phyloP scores from a whole-genome alignment of 37 sponge, comb jelly and placozoan genomes.

The Crambe crambe region DNA sequence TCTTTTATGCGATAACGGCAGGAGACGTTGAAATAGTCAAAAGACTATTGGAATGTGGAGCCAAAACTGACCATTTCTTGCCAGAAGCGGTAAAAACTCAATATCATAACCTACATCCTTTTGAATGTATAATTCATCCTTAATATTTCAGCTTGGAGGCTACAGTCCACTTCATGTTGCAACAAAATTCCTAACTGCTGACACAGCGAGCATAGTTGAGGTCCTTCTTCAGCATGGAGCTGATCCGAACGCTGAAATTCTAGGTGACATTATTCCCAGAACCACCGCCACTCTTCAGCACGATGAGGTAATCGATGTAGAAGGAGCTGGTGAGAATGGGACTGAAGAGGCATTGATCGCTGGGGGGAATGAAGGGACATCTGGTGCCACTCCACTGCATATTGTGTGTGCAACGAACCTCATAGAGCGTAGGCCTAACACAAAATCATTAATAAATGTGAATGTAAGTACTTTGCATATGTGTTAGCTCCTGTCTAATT shows the following conservation, averaged over 20 bases:
- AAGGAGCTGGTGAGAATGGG: too few relatives aligned
- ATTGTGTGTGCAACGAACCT: neutral
- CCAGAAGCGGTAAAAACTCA: slow-evolving; percentile 10
- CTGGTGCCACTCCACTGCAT: neutral
- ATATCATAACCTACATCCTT: neutral
- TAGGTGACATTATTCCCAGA: too few relatives aligned
- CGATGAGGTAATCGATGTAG: too few relatives aligned
- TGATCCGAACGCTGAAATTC: slow-evolving; percentile 46
- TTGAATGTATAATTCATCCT: neutral
- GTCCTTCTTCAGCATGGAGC: slow-evolving; percentile 65
- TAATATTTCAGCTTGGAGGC: slow-evolving; percentile 1
- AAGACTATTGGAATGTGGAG: slow-evolving; percentile 26
- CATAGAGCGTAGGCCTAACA: neutral
- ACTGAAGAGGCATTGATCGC: neutral
- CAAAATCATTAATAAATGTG: too few relatives aligned
- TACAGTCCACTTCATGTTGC: neutral
- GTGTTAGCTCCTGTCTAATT: too few relatives aligned
- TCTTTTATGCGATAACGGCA: slow-evolving; percentile 58
- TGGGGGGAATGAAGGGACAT: neutral
- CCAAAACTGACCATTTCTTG: neutral
- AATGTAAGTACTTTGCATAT: too few relatives aligned
- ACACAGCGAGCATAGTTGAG: slow-evolving; percentile 21
- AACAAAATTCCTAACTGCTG: neutral
- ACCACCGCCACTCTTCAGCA: too few relatives aligned
- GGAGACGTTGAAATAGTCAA: slow-evolving; percentile 43